These are phyloP conservation scores for Chrysopilus asiliformis DNA, from an alignment of 2,888 invertebrate genomes.

Conservation along the genomic window DNA sequence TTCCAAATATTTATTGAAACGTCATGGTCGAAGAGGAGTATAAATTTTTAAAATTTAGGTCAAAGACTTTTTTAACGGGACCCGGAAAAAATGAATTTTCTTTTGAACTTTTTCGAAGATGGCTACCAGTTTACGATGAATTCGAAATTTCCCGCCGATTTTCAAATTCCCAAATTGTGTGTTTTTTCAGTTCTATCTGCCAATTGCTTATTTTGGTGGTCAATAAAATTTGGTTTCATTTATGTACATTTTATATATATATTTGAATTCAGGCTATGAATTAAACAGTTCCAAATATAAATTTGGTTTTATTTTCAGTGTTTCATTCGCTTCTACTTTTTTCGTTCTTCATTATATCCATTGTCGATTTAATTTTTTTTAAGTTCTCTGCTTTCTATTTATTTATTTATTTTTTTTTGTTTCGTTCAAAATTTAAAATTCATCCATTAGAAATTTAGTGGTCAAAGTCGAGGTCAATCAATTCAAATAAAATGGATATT, in stretches of 20 bases:
- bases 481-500: constrained; percentile 8
- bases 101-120: no score
- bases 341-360: constrained; percentile 1
- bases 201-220: not conserved
- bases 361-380: no score
- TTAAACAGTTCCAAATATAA: not conserved
- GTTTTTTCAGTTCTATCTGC: not conserved
- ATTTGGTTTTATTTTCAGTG: constrained; percentile 1
- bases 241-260: not conserved
- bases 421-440: constrained; percentile 1
- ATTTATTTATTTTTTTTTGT: no score
- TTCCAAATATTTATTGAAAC: no score
- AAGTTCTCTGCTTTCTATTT: no score
- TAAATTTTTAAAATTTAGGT: constrained; percentile 9
- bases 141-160: constrained; percentile 5
- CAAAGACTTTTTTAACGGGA: constrained; percentile 9
- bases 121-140: not conserved
- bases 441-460: constrained; percentile 9
- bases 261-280: constrained; percentile 6
- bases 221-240: constrained; percentile 1
- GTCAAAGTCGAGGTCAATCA: constrained; percentile 13
- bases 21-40: no score
- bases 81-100: no score
- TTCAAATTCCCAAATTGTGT: constrained; percentile 3
- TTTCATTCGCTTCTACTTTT: not conserved